Conservation (phyloP, 2,888 invertebrate species). For the Stratiomys singularior region DNA sequence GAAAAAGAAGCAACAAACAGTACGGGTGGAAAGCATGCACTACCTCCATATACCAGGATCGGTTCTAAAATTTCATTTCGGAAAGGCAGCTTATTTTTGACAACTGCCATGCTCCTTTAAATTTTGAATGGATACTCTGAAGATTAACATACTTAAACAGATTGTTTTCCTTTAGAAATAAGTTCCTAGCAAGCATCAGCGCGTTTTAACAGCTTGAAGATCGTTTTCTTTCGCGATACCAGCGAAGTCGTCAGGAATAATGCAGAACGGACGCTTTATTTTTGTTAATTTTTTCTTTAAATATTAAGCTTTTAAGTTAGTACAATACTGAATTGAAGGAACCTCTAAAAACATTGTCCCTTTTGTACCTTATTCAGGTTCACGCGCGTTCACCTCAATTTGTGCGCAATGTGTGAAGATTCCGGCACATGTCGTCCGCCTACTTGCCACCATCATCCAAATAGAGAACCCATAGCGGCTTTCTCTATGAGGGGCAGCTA, state of each 20-base stretch:
- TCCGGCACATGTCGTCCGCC: conserved; percentile 32
- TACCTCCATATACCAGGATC: too few species aligned
- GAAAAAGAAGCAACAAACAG: too few species aligned
- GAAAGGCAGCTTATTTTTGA: too few species aligned
- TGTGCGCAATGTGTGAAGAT: conserved; percentile 28
- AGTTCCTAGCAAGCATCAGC: too few species aligned
- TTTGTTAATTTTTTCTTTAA: conserved; percentile 20
- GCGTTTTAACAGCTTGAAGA: neutral
- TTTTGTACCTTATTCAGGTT: conserved; percentile 40
- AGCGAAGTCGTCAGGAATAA: neutral
- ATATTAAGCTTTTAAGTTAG: conserved; percentile 31
- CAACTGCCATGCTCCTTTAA: too few species aligned
- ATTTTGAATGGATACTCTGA: too few species aligned
- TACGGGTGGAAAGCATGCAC: too few species aligned
- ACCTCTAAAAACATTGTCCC: conserved; percentile 39
- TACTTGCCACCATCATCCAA: conserved; percentile 23
- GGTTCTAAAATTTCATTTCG: too few species aligned
- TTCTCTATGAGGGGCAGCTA: conserved; percentile 33
- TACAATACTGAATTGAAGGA: conserved; percentile 24
- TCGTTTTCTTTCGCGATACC: neutral
- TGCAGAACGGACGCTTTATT: neutral
- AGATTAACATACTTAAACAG: too few species aligned
- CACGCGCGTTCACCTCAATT: conserved; percentile 7
- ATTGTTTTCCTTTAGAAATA: too few species aligned
- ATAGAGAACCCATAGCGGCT: conserved; percentile 2